phyloP scores from a whole-genome alignment of 2,113 vertebrate species.

The Todiramphus chloris region DNA sequence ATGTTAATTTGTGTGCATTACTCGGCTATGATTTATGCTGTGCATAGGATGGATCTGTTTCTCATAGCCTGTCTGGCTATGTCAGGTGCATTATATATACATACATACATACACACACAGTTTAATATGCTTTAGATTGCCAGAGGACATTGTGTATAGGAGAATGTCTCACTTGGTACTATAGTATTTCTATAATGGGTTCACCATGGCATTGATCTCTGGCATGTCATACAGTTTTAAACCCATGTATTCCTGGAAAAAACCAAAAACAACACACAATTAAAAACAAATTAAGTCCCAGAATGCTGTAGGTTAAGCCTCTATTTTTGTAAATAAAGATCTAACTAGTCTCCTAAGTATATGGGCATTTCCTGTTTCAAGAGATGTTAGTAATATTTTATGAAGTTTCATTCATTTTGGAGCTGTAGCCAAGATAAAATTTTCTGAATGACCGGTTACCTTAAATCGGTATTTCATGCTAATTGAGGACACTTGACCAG shows the following conservation, averaged over 20 bases:
- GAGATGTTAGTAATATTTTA: not conserved
- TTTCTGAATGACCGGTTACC: not conserved
- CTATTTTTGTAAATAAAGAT: not conserved
- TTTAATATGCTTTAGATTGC: slow-evolving; percentile 8
- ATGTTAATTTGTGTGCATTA: not conserved
- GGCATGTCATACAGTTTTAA: not conserved
- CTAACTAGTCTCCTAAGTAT: not conserved
- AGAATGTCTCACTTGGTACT: not conserved
- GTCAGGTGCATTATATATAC: not conserved
- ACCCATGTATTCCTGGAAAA: not conserved
- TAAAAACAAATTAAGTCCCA: not conserved
- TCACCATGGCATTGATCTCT: not conserved
- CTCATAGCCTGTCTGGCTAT: not conserved
- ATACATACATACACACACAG: not conserved
- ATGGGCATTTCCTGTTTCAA: not conserved
- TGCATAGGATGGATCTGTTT: not conserved
- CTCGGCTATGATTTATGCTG: not conserved
- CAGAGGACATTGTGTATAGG: not conserved
- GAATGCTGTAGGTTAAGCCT: not conserved
- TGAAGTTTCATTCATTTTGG: not conserved
- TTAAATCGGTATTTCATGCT: not conserved
- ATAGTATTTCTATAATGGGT: not conserved
- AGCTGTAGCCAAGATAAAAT: not conserved
- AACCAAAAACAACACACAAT: not conserved
- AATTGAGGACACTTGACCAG: not conserved